Evolutionary conservation across 1,140 invertebrate species (phyloP).

Genomic region (Aphaenogaster floridana): DNA sequence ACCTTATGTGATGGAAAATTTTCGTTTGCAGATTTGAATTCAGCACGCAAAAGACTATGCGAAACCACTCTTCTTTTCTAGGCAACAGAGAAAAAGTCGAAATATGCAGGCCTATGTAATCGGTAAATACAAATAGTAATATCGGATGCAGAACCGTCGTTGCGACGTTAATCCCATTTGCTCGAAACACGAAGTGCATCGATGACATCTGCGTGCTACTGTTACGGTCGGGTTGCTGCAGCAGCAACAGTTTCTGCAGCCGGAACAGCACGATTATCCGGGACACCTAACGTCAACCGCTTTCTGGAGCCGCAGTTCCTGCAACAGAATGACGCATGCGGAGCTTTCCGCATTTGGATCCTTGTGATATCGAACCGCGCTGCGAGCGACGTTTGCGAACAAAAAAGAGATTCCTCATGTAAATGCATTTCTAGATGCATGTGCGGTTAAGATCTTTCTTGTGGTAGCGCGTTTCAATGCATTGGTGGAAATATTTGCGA

Average conservation of each 20-base stretch:
- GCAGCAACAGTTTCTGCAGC: constrained; percentile 75
- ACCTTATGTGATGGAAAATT: too few species aligned
- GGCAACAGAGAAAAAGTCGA: too few species aligned
- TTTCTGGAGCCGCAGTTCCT: constrained; percentile 66
- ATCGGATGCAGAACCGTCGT: constrained; percentile 62
- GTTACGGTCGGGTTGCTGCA: constrained; percentile 67
- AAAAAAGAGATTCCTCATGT: constrained; percentile 21
- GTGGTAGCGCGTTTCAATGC: constrained; percentile 12
- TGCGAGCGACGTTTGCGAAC: constrained; percentile 38
- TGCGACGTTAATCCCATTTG: constrained; percentile 73
- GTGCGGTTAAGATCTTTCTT: constrained; percentile 25
- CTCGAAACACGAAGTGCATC: constrained; percentile 74
- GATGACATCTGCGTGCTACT: constrained; percentile 73
- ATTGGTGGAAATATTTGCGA: constrained; percentile 4
- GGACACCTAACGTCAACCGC: constrained; percentile 71
- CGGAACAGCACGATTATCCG: constrained; percentile 74
- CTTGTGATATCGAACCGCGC: constrained; percentile 31
- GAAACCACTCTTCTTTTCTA: too few species aligned
- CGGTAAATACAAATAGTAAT: constrained; percentile 67
- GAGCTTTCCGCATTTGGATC: constrained; percentile 43
- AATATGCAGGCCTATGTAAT: constrained; percentile 19
- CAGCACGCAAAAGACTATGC: too few species aligned
- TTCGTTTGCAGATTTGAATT: too few species aligned
- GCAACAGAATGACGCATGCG: constrained; percentile 60
- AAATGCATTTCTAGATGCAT: constrained; percentile 42